phyloP scores from a whole-genome alignment of 2,113 vertebrate species.

The Protobothrops mucrosquamatus region DNA sequence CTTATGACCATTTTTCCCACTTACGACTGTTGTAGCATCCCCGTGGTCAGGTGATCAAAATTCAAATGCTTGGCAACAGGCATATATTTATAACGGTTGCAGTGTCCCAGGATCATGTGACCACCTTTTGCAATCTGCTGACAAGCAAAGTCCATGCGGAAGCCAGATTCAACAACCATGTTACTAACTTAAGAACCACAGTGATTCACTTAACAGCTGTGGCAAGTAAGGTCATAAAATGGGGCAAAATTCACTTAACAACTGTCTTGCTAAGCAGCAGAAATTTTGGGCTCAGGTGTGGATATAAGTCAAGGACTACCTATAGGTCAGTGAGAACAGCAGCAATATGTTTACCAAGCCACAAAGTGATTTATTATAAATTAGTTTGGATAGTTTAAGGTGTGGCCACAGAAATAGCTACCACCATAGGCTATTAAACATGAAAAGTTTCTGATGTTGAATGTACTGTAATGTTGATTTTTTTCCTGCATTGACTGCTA shows the following conservation, averaged over 20 bases:
- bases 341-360: not conserved
- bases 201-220: not conserved
- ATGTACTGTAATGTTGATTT: not conserved
- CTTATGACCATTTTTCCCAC: not conserved
- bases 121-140: not conserved
- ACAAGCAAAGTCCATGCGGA: not conserved
- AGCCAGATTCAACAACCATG: not conserved
- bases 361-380: not conserved
- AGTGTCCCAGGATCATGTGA: not conserved
- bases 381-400: not conserved
- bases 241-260: not conserved
- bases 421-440: not conserved
- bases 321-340: not conserved
- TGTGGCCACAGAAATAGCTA: not conserved
- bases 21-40: not conserved
- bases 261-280: not conserved
- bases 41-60: not conserved
- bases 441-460: not conserved
- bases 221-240: not conserved
- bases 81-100: not conserved
- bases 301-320: not conserved
- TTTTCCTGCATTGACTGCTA: not conserved
- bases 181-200: not conserved
- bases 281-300: not conserved
- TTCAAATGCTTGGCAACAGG: not conserved